Base-by-base conservation (phyloP, 2,113 vertebrate genomes). In the Notothenia rossii region DNA sequence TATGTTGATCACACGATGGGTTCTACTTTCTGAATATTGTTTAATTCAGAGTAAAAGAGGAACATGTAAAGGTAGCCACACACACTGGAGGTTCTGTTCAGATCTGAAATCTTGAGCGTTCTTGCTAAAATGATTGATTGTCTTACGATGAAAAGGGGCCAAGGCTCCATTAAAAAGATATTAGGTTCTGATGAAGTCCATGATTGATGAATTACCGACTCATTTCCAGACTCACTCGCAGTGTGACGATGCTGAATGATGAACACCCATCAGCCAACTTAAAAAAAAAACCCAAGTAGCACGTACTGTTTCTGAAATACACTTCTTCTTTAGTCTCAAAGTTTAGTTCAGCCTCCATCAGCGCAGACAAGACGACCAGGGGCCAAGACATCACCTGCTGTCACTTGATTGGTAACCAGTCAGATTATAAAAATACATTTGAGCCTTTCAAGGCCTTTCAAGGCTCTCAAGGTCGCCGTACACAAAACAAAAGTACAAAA, bases 121-220 rank as follows among this genome's bases (percentile, higher is more conserved):
- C 8, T 45, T 40, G 12, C 56, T 0, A 49, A 53, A 72, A 20
- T 55, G 68, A 84, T 68, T 75, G 68, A 79, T 53, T 13, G 10
- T 20, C 8, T 7, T 13, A 29, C 13, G 17, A 17, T 45, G 8
- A 71, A 58, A 74, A 20, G n/a, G 46, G 55, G n/a, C 33, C 40
- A 10, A 43, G 77, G 65, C 67, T 72, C 72, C 3, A 72, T 84
- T 85, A 79, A 82, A 76, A 66, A 46, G 53, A 75, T 36, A 65
- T 72, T 64, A 63, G 71, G 49, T 5, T 4, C 12, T 55, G 10
- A 11, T 29, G 29, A 61, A 58, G 60, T 63, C 45, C 14, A 69
- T 55, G 66, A 11, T 48, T 67, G 51, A 83, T 17, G 20, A 69
- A 59, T 70, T 17, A n/a, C 10, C 63, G 60, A 50, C 64, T 80